Percentiles rank a stretch among this genome's conserved stretches.
phyloP scores from a whole-genome alignment of 1,140 invertebrate genomes.

The Drusus annulatus region DNA sequence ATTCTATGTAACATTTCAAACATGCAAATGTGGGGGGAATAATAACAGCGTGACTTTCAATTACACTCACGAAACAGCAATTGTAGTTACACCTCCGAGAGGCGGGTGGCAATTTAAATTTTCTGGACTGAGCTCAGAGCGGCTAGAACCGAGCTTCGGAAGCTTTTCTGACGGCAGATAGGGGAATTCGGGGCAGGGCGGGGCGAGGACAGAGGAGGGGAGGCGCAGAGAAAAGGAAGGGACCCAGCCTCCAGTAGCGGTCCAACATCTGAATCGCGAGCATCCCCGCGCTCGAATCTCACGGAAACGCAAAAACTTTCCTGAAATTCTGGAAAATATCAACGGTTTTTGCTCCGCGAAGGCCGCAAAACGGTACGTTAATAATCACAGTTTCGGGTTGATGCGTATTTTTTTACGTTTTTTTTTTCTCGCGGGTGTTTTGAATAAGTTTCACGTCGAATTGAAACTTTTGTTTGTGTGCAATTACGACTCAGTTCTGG shows the following conservation, averaged over 20 bases:
- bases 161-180: not conserved
- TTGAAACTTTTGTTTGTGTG: slow-evolving; percentile 16
- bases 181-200: slow-evolving; percentile 4
- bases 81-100: too few species aligned
- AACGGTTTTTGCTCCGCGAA: not conserved
- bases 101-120: not conserved
- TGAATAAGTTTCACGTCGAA: not conserved
- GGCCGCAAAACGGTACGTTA: not conserved
- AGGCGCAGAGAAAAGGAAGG: slow-evolving; percentile 10
- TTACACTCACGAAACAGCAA: too few species aligned
- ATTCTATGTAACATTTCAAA: too few species aligned
- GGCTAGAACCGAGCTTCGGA: not conserved
- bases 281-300: slow-evolving; percentile 32
- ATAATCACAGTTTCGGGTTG: not conserved
- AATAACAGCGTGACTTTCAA: too few species aligned
- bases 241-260: slow-evolving; percentile 52
- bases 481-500: slow-evolving; percentile 16
- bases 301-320: slow-evolving; percentile 28
- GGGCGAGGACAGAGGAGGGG: not conserved
- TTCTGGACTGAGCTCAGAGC: not conserved
- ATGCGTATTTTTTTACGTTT: not conserved
- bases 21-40: too few species aligned
- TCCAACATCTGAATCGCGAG: slow-evolving; percentile 40
- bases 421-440: not conserved
- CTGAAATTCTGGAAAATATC: not conserved